Percentiles rank a stretch among this genome's conserved stretches.
These are phyloP conservation scores for Pimephales promelas DNA, from an alignment of 2,113 vertebrate species.

Conservation along the genomic window DNA sequence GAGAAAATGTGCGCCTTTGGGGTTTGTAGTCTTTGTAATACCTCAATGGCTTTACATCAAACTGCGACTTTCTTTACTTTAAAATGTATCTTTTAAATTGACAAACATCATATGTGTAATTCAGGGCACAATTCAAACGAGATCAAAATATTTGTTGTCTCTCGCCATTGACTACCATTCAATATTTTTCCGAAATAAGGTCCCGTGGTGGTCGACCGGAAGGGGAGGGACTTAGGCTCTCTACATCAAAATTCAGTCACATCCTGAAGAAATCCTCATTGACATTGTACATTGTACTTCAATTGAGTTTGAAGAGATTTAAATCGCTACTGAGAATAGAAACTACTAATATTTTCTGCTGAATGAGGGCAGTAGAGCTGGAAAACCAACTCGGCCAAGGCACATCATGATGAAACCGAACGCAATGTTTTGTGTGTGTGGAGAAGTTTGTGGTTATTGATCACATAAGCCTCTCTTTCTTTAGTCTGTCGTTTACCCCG, in stretches of 20 bases:
- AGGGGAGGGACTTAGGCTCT: too few species aligned
- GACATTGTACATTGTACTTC: background rate
- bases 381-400: slow-evolving; percentile 52
- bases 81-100: too few species aligned
- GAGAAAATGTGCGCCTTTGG: too few species aligned
- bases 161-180: too few species aligned
- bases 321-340: background rate
- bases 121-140: too few species aligned
- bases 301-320: background rate
- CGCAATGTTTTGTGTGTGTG: slow-evolving; percentile 60
- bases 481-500: slow-evolving; percentile 27
- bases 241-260: background rate
- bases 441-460: background rate
- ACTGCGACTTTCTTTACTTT: too few species aligned
- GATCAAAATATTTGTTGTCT: too few species aligned
- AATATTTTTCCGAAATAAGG: too few species aligned
- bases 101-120: too few species aligned
- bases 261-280: background rate
- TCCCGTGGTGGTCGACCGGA: too few species aligned
- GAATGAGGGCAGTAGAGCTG: slow-evolving; percentile 21
- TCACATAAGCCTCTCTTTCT: slow-evolving; percentile 33
- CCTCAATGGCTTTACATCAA: too few species aligned
- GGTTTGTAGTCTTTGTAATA: too few species aligned
- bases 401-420: slow-evolving; percentile 71
- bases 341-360: background rate